A percentile compares a stretch with the other conserved stretches of the same genome.
Evolutionary conservation across 1,140 invertebrate genomes (phyloP).

Genomic region (Drosophila bipectinata): DNA sequence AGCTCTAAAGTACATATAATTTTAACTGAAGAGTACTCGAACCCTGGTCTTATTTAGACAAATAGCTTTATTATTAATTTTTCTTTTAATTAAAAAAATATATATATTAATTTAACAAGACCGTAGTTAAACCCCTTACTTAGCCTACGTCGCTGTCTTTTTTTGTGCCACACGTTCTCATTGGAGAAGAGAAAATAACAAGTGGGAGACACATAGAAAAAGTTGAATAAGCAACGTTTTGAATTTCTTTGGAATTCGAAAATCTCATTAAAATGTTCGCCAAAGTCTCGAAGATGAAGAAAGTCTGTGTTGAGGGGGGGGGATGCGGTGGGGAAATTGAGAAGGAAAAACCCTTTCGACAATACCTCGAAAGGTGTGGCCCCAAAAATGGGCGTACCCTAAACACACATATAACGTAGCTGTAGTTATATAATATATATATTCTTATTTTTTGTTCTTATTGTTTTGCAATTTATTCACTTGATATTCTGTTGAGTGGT

Average conservation of each 20-base stretch:
- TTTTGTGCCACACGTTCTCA: not conserved
- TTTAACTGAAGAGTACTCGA: no score
- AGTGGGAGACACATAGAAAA: slow-evolving; percentile 20
- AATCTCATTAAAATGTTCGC: slow-evolving; percentile 75
- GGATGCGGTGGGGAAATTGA: not conserved
- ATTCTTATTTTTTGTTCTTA: not conserved
- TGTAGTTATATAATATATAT: slow-evolving; percentile 6
- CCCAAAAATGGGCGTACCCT: not conserved
- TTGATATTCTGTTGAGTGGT: not conserved
- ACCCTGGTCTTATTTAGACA: no score
- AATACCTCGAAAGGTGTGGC: slow-evolving; percentile 2
- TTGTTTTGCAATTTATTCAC: slow-evolving; percentile 17
- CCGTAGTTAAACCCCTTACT: no score
- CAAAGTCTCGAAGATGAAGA: slow-evolving; percentile 7
- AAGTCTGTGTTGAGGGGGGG: not conserved
- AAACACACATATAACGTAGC: not conserved
- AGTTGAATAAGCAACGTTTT: slow-evolving; percentile 55
- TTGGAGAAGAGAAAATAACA: not conserved
- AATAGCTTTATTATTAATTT: no score
- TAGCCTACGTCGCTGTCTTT: no score
- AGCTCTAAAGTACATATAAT: no score
- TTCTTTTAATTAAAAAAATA: no score
- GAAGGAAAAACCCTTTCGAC: not conserved
- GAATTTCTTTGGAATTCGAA: slow-evolving; percentile 71
- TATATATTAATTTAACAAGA: no score